Percentiles rank a stretch among this genome's conserved stretches.
These are phyloP conservation scores for Paralvinella palmiformis DNA, from an alignment of 1,140 invertebrate species.

Conservation along the genomic window DNA sequence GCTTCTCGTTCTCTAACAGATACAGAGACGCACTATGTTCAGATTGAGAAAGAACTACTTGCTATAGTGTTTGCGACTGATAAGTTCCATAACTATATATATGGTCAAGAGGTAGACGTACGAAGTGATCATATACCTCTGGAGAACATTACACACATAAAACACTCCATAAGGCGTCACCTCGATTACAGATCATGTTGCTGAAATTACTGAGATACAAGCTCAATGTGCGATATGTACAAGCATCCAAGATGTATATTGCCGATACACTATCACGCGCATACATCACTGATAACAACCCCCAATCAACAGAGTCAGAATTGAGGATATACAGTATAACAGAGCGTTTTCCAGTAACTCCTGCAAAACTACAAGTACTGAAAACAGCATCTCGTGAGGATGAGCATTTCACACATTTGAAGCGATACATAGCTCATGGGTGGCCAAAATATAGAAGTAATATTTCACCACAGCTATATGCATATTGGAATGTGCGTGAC, in stretches of 20 bases:
- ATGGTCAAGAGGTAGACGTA: conserved; percentile 28
- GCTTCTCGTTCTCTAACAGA: conserved; percentile 46
- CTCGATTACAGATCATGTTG: conserved; percentile 49
- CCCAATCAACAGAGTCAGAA: no score
- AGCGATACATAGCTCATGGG: no score
- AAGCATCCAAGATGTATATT: not conserved
- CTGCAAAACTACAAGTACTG: no score
- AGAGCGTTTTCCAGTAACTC: no score
- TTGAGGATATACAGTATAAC: no score
- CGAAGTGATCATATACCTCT: conserved; percentile 44
- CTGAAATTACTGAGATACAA: conserved; percentile 48
- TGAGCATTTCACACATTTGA: no score
- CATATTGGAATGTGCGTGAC: no score
- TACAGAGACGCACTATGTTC: conserved; percentile 49
- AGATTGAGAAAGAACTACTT: conserved; percentile 52
- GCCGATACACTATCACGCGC: conserved; percentile 1
- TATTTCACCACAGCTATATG: no score
- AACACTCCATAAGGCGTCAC: conserved; percentile 38
- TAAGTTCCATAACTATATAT: conserved; percentile 45
- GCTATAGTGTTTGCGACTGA: conserved; percentile 51
- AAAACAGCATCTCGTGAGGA: no score
- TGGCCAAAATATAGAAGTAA: no score
- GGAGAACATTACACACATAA: conserved; percentile 47
- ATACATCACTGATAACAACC: no score
- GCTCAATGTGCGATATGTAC: conserved; percentile 25